Percentiles rank a stretch among this genome's conserved stretches.
phyloP scores from a whole-genome alignment of 1,140 invertebrate species.

The Grapholita molesta region DNA sequence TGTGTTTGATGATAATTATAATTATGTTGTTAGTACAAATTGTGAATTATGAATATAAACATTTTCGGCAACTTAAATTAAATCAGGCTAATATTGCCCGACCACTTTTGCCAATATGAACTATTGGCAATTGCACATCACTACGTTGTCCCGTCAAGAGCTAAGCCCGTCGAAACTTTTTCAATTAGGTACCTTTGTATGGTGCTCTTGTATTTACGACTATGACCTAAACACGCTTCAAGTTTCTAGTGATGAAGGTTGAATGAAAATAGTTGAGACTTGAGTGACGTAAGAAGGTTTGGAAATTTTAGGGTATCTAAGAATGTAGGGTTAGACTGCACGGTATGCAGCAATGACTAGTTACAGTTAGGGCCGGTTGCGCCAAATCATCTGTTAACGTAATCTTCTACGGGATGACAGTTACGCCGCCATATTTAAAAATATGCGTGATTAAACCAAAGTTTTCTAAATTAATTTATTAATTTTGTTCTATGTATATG shows the following conservation, averaged over 20 bases:
- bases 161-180: conserved; percentile 65
- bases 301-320: background rate
- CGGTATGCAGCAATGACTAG: background rate
- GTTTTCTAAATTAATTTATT: too few species aligned
- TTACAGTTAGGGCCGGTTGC: background rate
- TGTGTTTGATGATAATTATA: too few species aligned
- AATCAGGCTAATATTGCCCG: background rate
- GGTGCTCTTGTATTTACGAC: conserved; percentile 4
- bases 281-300: background rate
- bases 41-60: too few species aligned
- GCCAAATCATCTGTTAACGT: too few species aligned
- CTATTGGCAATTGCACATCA: background rate
- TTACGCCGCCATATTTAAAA: too few species aligned
- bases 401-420: too few species aligned
- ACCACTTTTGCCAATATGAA: background rate
- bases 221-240: background rate
- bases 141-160: background rate
- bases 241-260: conserved; percentile 7
- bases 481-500: too few species aligned
- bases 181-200: conserved; percentile 47
- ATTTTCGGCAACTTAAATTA: too few species aligned
- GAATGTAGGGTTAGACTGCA: background rate
- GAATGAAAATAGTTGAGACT: background rate
- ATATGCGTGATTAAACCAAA: too few species aligned
- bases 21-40: too few species aligned